These are phyloP conservation scores for Aradus depressus DNA, from an alignment of 2,888 invertebrate species.

Conservation along the genomic window DNA sequence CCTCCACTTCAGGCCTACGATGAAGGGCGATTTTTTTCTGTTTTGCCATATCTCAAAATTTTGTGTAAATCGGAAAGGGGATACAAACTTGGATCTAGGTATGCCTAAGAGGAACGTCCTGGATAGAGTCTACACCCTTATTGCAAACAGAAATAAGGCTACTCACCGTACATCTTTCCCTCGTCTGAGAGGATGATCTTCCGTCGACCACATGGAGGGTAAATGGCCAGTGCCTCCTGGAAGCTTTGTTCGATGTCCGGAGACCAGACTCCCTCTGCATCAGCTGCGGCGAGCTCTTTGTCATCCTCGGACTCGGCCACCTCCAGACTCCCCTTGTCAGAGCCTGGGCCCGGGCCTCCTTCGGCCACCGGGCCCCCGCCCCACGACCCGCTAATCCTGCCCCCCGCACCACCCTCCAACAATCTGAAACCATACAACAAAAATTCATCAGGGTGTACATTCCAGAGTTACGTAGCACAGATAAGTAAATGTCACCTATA, in stretches of 20 bases:
- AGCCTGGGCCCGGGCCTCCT: constrained; percentile 74
- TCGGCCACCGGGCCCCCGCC: constrained; percentile 45
- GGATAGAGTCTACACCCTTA: too few relatives aligned
- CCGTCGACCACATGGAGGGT: constrained; percentile 97
- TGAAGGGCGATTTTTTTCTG: too few relatives aligned
- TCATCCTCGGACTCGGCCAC: constrained; percentile 85
- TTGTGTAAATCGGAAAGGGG: too few relatives aligned
- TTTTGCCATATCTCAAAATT: too few relatives aligned
- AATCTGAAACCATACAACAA: constrained; percentile 34
- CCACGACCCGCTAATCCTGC: constrained; percentile 96
- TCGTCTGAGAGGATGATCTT: constrained; percentile 99
- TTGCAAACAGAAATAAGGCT: not conserved
- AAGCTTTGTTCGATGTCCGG: constrained; percentile 99
- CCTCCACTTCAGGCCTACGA: too few relatives aligned
- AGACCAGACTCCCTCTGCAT: constrained; percentile 99
- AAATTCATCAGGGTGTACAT: too few relatives aligned
- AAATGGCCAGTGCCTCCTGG: constrained; percentile 98
- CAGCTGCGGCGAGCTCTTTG: constrained; percentile 87
- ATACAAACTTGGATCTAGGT: too few relatives aligned
- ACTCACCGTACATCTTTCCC: constrained; percentile 99
- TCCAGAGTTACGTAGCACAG: too few relatives aligned
- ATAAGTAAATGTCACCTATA: too few relatives aligned
- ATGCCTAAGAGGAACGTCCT: too few relatives aligned
- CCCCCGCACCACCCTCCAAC: constrained; percentile 65
- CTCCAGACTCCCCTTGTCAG: constrained; percentile 76